Evolutionary conservation across 2,888 invertebrate genomes (phyloP).

Genomic region (Odontomyia ornata): DNA sequence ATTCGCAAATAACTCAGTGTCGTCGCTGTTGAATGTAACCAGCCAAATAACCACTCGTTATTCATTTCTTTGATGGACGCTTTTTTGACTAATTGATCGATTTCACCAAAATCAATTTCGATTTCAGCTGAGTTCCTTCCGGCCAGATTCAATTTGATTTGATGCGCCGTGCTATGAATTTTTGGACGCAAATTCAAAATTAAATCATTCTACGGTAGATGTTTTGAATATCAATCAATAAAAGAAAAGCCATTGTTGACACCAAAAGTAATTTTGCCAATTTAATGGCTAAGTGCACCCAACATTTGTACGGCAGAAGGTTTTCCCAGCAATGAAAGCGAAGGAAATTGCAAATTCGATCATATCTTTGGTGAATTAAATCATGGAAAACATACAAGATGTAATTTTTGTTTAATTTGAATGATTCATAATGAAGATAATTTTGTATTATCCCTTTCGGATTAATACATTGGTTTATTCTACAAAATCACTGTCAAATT

Average conservation of each 20-base stretch:
- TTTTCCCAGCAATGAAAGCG: too few relatives aligned
- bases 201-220: background rate
- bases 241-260: background rate
- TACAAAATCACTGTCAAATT: too few relatives aligned
- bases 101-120: constrained; percentile 27
- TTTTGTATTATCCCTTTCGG: too few relatives aligned
- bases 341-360: too few relatives aligned
- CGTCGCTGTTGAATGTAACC: background rate
- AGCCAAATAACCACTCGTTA: background rate
- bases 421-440: too few relatives aligned
- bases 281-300: background rate
- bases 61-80: background rate
- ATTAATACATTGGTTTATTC: too few relatives aligned
- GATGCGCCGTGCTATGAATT: background rate
- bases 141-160: background rate
- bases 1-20: too few relatives aligned
- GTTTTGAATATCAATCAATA: constrained; percentile 27
- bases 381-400: too few relatives aligned
- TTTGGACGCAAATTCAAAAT: background rate
- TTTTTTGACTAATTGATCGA: constrained; percentile 20
- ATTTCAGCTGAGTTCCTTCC: background rate
- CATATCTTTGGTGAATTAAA: too few relatives aligned
- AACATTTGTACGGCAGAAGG: too few relatives aligned
- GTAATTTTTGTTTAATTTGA: too few relatives aligned
- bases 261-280: background rate